These are phyloP conservation scores for Neosilurus mollespiculum DNA, from an alignment of 2,797 vertebrate genomes.

Conservation along the genomic window DNA sequence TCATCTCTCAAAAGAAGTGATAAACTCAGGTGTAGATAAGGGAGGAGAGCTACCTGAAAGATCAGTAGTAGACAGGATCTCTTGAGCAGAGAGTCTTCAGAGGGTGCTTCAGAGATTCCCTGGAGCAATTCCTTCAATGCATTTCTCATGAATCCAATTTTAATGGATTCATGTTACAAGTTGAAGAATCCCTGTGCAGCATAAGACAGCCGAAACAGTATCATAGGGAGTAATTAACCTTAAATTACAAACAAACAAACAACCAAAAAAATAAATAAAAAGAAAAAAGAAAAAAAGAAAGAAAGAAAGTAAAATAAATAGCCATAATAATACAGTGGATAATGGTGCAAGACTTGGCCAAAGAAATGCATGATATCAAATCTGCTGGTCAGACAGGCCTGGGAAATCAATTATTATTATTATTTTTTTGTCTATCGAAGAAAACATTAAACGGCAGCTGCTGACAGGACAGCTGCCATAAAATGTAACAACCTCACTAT, in stretches of 20 bases:
- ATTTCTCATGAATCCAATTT: background rate
- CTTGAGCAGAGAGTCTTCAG: background rate
- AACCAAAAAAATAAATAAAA: background rate
- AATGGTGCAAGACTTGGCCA: background rate
- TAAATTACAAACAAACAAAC: background rate
- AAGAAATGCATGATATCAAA: background rate
- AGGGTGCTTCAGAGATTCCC: background rate
- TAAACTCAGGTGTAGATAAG: constrained; percentile 15
- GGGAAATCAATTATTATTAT: background rate
- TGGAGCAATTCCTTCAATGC: background rate
- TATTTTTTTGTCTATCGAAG: background rate
- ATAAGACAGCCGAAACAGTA: background rate
- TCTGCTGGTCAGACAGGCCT: background rate
- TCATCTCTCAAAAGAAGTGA: constrained; percentile 8
- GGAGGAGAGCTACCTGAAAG: background rate
- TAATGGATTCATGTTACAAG: background rate
- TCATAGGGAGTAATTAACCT: background rate
- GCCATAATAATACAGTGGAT: background rate
- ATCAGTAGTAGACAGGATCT: background rate
- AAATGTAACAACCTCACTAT: background rate
- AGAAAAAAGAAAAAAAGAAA: background rate
- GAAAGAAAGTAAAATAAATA: background rate
- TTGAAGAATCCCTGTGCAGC: background rate
- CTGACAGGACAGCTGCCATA: background rate
- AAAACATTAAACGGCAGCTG: background rate